phyloP scores from a whole-genome alignment of 2,797 vertebrate genomes.

The Schizopygopsis malacanthus region DNA sequence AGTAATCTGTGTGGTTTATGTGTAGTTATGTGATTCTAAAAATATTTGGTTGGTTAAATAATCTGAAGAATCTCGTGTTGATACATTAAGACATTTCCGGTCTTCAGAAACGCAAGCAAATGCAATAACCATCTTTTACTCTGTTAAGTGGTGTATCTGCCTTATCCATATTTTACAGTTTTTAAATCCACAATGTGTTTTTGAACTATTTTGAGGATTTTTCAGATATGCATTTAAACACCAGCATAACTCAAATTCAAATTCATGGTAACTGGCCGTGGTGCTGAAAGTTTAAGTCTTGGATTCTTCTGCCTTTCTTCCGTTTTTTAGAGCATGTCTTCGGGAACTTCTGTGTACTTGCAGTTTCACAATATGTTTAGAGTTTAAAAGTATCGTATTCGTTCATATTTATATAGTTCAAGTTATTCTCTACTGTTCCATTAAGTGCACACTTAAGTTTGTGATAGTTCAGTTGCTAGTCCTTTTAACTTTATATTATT shows the following conservation, averaged over 20 bases:
- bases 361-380: neutral
- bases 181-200: neutral
- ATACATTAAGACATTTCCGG: neutral
- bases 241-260: neutral
- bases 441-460: neutral
- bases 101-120: no score
- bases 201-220: neutral
- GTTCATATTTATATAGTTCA: neutral
- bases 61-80: neutral
- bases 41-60: neutral
- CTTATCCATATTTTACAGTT: neutral
- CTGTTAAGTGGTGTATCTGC: neutral
- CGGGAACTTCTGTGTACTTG: neutral
- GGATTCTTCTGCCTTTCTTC: neutral
- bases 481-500: neutral
- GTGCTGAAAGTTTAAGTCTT: neutral
- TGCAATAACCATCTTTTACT: neutral
- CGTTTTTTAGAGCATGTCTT: neutral
- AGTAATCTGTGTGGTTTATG: no score
- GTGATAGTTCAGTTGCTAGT: neutral
- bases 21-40: no score
- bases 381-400: neutral
- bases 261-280: neutral
- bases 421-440: neutral
- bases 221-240: neutral